A percentile compares a stretch with the other conserved stretches of the same genome.
Conservation (phyloP, 2,797 vertebrate genomes). For the Myotis findleyi region DNA sequence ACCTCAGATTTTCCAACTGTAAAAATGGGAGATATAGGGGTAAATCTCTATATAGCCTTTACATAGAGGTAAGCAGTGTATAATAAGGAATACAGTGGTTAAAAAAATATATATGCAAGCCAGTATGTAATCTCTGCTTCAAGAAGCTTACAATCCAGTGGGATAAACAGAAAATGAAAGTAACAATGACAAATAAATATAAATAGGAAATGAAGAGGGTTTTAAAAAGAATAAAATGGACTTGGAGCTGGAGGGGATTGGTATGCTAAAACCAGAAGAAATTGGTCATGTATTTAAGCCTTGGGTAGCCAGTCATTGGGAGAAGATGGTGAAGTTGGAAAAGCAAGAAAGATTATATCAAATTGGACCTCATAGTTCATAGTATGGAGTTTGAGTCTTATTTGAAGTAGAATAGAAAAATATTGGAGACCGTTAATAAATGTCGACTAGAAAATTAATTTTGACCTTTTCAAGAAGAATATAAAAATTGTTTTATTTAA, state of each 20-base stretch:
- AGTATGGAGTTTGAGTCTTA: background rate
- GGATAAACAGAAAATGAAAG: background rate
- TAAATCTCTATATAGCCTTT: background rate
- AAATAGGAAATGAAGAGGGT: background rate
- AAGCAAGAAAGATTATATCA: background rate
- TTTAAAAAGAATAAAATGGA: background rate
- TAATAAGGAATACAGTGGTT: background rate
- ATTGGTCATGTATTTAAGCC: background rate
- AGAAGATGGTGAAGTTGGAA: background rate
- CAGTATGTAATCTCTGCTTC: background rate
- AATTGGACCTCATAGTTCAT: background rate
- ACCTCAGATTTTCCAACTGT: background rate
- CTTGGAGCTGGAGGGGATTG: background rate
- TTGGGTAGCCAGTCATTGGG: background rate
- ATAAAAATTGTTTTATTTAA: slow-evolving; percentile 44
- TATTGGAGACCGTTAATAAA: background rate
- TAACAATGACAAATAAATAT: background rate
- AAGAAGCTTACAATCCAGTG: background rate
- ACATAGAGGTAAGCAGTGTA: background rate
- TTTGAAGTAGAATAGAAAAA: background rate
- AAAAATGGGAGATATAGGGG: background rate
- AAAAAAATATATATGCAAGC: background rate
- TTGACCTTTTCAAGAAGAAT: slow-evolving; percentile 12
- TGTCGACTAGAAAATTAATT: slow-evolving; percentile 36
- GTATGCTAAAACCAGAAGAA: background rate